Percentiles rank a stretch among this genome's conserved stretches.
phyloP scores from a whole-genome alignment of 2,797 vertebrate genomes.

The Champsocephalus esox region DNA sequence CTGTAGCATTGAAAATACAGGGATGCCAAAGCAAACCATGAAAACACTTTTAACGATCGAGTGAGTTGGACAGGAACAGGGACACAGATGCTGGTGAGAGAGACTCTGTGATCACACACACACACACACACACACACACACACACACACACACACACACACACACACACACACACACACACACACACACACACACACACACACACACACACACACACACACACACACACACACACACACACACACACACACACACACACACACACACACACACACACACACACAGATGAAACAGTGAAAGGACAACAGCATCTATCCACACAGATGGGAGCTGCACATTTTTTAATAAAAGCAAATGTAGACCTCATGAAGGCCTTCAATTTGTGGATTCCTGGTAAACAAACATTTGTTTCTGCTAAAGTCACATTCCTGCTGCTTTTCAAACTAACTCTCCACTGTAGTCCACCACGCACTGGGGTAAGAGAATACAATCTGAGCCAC shows the following conservation, averaged over 20 bases:
- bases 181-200: background rate
- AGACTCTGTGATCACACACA: slow-evolving; percentile 40
- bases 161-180: slow-evolving; percentile 35
- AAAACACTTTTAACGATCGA: slow-evolving; percentile 44
- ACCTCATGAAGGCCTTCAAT: slow-evolving; percentile 62
- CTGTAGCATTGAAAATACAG: slow-evolving; percentile 49
- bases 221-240: too few relatives aligned
- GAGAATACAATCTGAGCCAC: slow-evolving; percentile 42
- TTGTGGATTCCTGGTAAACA: slow-evolving; percentile 56
- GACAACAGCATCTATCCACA: slow-evolving; percentile 40
- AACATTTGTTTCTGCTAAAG: slow-evolving; percentile 77
- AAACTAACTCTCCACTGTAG: slow-evolving; percentile 33
- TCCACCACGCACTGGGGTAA: slow-evolving; percentile 25
- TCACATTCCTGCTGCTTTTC: slow-evolving; percentile 61
- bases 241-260: too few relatives aligned
- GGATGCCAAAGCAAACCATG: slow-evolving; percentile 44
- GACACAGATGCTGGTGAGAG: slow-evolving; percentile 66
- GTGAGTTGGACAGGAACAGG: slow-evolving; percentile 42
- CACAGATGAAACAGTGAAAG: slow-evolving; percentile 58
- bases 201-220: too few relatives aligned
- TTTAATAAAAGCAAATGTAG: slow-evolving; percentile 53
- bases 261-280: too few relatives aligned
- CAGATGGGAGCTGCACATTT: slow-evolving; percentile 64
- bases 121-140: slow-evolving; percentile 28
- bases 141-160: slow-evolving; percentile 30